Evolutionary conservation across 2,113 vertebrate genomes (phyloP), one percentile per base, ranked within the genome.

Genomic region (Ailuropoda melanoleuca): DNA sequence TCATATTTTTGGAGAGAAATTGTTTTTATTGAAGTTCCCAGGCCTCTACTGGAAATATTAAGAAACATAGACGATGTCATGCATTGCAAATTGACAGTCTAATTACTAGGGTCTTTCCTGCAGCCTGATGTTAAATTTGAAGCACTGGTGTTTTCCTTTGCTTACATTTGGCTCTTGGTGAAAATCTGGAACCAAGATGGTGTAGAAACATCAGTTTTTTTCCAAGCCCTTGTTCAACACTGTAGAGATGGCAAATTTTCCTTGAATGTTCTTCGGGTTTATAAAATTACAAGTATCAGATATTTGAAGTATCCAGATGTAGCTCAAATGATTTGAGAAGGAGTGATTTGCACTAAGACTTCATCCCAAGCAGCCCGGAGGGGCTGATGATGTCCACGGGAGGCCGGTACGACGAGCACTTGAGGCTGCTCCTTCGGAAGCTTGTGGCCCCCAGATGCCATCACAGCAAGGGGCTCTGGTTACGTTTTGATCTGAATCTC

Each of bases 81-180:
- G 50, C 64, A 11, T 26, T 95, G 43, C n/a, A 82, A 93, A 85
- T 24, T 48, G n/a, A 62, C 7, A 70, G 13, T 53, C 64, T 86
- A 50, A 78, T 72, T 93, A 95, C 70, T 53, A 78, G 39, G 19
- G 34, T 93, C 60, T 91, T 94, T 74, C 10, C 29, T 43, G 13
- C 9, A 6, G 70, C 48, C n/a, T 78, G 46, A 77, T 77, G 13
- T 93, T 83, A 66, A 78, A 39, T 81, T 85, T 48, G 89, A 39
- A 84, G 75, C 37, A 58, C 14, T 78, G 23, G 4, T 15, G 70
- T 31, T 91, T 91, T 72, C 48, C 37, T 85, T 94, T 84, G 24
- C 34, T 90, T 90, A 37, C 62, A 18, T 77, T 62, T 94, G 18
- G 19, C n/a, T 94, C 92, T 96, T 90, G 80, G 64, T 58, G 84